These are phyloP conservation scores for Seriola quinqueradiata DNA, from an alignment of 2,113 vertebrate species.

Conservation along the genomic window DNA sequence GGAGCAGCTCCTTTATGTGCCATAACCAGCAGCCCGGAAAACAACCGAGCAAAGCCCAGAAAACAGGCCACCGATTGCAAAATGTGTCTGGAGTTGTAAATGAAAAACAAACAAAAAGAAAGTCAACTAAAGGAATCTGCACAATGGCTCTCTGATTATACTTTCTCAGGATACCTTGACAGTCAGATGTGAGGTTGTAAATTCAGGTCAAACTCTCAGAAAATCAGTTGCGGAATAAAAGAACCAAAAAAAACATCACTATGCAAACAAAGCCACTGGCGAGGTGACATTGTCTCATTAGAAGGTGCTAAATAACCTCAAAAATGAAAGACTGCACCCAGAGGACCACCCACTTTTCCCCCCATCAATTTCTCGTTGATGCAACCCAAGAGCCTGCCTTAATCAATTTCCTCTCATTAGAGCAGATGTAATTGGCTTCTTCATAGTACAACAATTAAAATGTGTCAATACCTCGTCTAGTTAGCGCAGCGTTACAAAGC, in stretches of 20 bases:
- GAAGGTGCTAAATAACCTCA: conserved; percentile 40
- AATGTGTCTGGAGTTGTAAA: conserved; percentile 15
- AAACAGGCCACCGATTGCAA: conserved; percentile 15
- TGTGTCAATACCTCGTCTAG: conserved; percentile 69
- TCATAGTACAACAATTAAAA: conserved; percentile 75
- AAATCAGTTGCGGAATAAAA: conserved; percentile 29
- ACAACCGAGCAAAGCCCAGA: conserved; percentile 33
- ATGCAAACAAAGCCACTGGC: conserved; percentile 47
- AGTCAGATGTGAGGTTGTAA: conserved; percentile 3
- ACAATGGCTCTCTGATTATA: conserved; percentile 8
- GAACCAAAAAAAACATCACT: not conserved
- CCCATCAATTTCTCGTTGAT: conserved; percentile 57
- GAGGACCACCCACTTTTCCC: conserved; percentile 41
- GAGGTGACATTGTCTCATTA: conserved; percentile 53
- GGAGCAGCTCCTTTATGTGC: conserved; percentile 49
- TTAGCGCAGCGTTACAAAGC: conserved; percentile 54
- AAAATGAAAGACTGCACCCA: conserved; percentile 40
- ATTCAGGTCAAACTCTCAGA: conserved; percentile 20
- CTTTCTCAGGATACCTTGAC: not conserved
- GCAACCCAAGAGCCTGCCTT: conserved; percentile 32
- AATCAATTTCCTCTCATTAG: conserved; percentile 76
- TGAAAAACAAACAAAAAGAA: conserved; percentile 7
- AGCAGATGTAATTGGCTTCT: conserved; percentile 70
- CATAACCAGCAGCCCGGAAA: conserved; percentile 44
- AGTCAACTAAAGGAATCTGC: not conserved